Conservation (phyloP, 2,113 vertebrate species). For the Serinus canaria region DNA sequence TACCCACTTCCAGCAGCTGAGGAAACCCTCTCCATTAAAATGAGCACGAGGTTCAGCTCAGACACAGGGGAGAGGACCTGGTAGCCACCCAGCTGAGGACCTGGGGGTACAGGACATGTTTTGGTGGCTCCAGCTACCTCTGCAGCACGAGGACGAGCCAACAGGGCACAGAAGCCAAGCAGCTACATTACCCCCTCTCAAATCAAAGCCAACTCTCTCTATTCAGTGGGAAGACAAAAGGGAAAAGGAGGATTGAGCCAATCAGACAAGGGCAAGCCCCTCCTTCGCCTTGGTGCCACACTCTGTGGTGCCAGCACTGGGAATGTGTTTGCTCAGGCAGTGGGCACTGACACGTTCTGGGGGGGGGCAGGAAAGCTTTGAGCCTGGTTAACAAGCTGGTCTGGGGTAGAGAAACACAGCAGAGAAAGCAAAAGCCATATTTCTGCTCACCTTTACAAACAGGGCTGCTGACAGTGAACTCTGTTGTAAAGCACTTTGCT, state of each 20-base stretch:
- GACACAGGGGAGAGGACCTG: neutral
- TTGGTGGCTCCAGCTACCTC: neutral
- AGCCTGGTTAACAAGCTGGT: neutral
- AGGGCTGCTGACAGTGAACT: neutral
- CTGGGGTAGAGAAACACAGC: neutral
- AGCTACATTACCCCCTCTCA: accelerated
- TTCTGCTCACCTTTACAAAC: neutral
- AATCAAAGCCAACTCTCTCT: neutral
- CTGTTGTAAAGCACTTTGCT: neutral
- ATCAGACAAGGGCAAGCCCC: neutral
- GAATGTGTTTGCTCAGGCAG: neutral
- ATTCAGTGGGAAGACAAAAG: neutral
- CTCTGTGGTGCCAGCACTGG: accelerated
- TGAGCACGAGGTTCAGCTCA: neutral
- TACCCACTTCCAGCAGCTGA: neutral
- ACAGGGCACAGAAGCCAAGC: neutral
- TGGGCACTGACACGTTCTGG: accelerated
- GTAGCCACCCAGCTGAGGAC: accelerated
- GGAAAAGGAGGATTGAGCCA: neutral
- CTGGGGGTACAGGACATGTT: neutral
- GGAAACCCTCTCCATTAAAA: neutral
- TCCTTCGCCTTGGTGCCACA: accelerated
- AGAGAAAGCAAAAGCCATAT: neutral
- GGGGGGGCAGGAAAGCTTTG: neutral
- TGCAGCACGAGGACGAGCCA: accelerated